Base-by-base conservation (phyloP, 2,797 vertebrate species). In the Catharus ustulatus region DNA sequence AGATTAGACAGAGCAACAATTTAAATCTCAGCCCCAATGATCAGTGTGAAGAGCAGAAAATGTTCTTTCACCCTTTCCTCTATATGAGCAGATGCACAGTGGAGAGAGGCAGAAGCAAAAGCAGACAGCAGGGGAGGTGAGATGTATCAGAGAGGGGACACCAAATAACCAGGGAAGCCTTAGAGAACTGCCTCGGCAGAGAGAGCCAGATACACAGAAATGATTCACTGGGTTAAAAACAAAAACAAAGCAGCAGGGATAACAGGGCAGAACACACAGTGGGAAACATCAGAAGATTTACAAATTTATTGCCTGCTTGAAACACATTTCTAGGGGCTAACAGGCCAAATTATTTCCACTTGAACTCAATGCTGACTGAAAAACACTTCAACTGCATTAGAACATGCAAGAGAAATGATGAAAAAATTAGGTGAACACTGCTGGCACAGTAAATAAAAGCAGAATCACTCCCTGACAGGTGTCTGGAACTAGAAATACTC, bases 1-100 rank as follows among this genome's bases (percentile, higher is more conserved):
- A 95, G 95, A 94, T 91, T 76, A 93, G 66, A 91, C 42, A 66
- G 1, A 75, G 51, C 71, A 74, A 52, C 82, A 84, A 91, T 69
- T 87, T 59, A 75, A 87, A 75, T 49, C 62, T 59, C 89, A 94
- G 48, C 32, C 86, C 55, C 24, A 36, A 1, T 22, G 58, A 86
- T 27, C 91, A 84, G 9, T 9, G 32, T 18, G 48, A 76, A 67
- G 62, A 84, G 59, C 73, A 75, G 82, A 86, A 69, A 76, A 72
- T 3, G 29, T 81, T 90, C 51, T 42, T 63, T 23, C 30, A 78
- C 48, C 24, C 48, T 19, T 49, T 75, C 66, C 26, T 74, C 15
- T 1, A 8, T 3, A 11, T 5, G 78, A 90, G 74, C 61, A 78
- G 73, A 67, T 42, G 48, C 46, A 83, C 8, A 30, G 52, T 2